phyloP scores from a whole-genome alignment of 1,140 invertebrate species.

The Zaprionus kolodkinae region DNA sequence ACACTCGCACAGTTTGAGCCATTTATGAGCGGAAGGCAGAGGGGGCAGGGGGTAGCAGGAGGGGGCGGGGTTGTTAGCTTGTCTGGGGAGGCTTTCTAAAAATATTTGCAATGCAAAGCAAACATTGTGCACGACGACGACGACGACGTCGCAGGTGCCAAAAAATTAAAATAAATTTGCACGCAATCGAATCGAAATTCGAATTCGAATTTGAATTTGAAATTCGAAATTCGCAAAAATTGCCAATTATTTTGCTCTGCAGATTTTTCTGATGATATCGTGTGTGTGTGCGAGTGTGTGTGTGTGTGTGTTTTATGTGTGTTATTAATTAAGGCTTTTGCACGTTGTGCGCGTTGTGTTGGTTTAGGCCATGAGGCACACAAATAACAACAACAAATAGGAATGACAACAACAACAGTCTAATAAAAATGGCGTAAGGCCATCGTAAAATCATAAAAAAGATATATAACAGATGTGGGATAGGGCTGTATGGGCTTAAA shows the following conservation, averaged over 20 bases:
- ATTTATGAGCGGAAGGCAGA: constrained; percentile 25
- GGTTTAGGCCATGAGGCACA: constrained; percentile 56
- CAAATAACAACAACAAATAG: constrained; percentile 40
- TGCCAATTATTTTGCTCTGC: constrained; percentile 21
- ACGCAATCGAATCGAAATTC: constrained; percentile 60
- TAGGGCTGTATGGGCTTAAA: constrained; percentile 14
- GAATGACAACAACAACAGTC: constrained; percentile 26
- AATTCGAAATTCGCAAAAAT: constrained; percentile 35
- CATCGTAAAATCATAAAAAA: constrained; percentile 60
- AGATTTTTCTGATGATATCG: neutral
- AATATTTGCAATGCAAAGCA: constrained; percentile 77
- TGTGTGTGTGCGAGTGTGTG: neutral
- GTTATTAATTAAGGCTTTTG: constrained; percentile 69
- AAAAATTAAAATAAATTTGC: constrained; percentile 80
- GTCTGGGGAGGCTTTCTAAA: constrained; percentile 63
- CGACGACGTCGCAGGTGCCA: constrained; percentile 33
- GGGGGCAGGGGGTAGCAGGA: neutral
- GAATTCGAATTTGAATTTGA: neutral
- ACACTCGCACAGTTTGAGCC: constrained; percentile 23
- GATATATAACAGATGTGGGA: neutral
- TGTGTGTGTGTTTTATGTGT: neutral
- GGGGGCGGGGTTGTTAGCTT: neutral
- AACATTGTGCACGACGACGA: constrained; percentile 46
- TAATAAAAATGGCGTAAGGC: constrained; percentile 50
- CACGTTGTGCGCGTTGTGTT: constrained; percentile 63